Evolutionary conservation across 2,797 vertebrate species (phyloP).

Genomic region (Cyprinella venusta): DNA sequence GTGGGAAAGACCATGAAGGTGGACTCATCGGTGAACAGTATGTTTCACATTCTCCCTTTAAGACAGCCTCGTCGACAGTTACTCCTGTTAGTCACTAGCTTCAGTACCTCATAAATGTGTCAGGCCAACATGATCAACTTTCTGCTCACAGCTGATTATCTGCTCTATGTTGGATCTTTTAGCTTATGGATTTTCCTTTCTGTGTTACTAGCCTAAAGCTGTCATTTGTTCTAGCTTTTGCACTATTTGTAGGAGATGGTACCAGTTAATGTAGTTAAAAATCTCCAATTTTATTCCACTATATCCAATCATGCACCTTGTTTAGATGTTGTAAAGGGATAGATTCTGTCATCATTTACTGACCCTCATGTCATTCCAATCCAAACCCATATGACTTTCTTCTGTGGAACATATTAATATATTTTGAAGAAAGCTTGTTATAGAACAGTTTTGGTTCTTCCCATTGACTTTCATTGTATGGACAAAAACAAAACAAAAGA

Average conservation of each 20-base stretch:
- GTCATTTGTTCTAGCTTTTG: not conserved
- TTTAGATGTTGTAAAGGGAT: not conserved
- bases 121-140: not conserved
- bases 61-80: not conserved
- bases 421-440: not conserved
- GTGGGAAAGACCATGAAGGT: not conserved
- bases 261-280: not conserved
- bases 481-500: not conserved
- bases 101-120: not conserved
- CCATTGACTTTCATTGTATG: not conserved
- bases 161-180: not conserved
- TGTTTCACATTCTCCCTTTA: not conserved
- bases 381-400: not conserved
- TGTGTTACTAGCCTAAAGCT: slow-evolving; percentile 4
- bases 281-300: not conserved
- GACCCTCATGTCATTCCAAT: not conserved
- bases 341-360: not conserved
- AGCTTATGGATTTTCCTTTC: slow-evolving; percentile 3
- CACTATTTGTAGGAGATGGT: not conserved
- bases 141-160: not conserved
- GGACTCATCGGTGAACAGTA: not conserved
- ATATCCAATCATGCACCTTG: not conserved
- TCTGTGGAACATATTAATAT: not conserved
- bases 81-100: not conserved
- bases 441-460: not conserved